Base-by-base conservation (phyloP, 2,888 invertebrate genomes). In the Marasmarcha lunaedactyla region DNA sequence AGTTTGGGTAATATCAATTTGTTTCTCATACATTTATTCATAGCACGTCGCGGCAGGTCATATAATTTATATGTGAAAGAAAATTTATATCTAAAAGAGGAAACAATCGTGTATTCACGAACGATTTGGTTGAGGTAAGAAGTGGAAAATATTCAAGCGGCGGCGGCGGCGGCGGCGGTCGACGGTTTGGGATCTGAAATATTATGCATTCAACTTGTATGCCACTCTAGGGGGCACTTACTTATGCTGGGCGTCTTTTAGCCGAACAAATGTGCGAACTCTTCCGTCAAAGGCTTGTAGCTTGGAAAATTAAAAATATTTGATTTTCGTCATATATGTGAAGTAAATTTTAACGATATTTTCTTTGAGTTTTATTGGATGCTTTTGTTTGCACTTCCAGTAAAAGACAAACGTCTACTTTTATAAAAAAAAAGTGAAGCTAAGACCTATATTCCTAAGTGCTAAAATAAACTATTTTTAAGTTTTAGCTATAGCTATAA, bases 61-160 rank as follows among this genome's bases (percentile, higher is more conserved):
- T 79, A 79, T 81, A 79, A 81, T 79, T 79, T 79, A 83, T 81
- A 78, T 79, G 72, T 77, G 70, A 68, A 69, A 58, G 61, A 56
- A 20, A 20, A 20, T 20, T 20, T 20, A 20, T 20, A 20, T 20
- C 4, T 20, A 20, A 51, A 51, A 61, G 58, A 57, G 60, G 69
- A 63, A 74, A 78, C 77, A 78, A 78, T 74, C 62, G 64, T 68
- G 60, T 64, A 65, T 78, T 76, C 71, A 63, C 74, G 63, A 66
- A 66, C 76, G 78, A 78, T 79, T 83, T 77, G 68, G 55, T 60
- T 49, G 54, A 53, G 55, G 48, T 59, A 54, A 55, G 55, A 51
- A 50, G 48, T 51, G 49, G 60, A 13, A 34, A 34, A 13, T 14
- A 34, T 6, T 34, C 20, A 20, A 3, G 20, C 20, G 20, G 3